A percentile compares a stretch with the other conserved stretches of the same genome.
These are phyloP conservation scores for Muscina levida DNA, from an alignment of 2,888 invertebrate genomes.

Conservation along the genomic window DNA sequence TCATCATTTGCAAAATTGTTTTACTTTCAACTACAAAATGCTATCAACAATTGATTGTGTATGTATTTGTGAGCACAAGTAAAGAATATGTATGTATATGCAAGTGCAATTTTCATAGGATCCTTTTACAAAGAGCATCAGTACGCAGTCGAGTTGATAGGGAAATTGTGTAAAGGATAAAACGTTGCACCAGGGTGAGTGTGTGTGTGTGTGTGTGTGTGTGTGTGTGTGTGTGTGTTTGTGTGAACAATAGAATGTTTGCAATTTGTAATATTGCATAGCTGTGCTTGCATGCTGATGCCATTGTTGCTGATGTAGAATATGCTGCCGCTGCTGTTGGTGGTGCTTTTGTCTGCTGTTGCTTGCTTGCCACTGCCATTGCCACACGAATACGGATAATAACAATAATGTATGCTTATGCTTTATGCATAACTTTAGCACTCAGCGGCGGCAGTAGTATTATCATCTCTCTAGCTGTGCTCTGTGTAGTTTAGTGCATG, in stretches of 20 bases:
- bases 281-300: conserved; percentile 26
- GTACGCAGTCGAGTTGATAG: no score
- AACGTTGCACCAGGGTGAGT: no score
- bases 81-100: not conserved
- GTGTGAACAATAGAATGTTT: conserved; percentile 30
- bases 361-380: conserved; percentile 39
- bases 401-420: conserved; percentile 60
- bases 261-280: conserved; percentile 45
- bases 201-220: not conserved
- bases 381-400: conserved; percentile 42
- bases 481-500: no score
- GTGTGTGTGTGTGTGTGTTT: conserved; percentile 5
- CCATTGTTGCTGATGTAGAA: conserved; percentile 30
- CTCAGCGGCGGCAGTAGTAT: not conserved
- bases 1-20: conserved; percentile 42
- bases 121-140: no score
- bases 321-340: conserved; percentile 7
- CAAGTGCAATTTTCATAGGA: conserved; percentile 21
- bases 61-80: not conserved
- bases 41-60: conserved; percentile 38
- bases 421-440: conserved; percentile 56
- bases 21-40: conserved; percentile 51
- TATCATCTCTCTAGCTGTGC: no score
- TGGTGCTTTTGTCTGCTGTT: conserved; percentile 15
- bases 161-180: conserved; percentile 18